Evolutionary conservation across 92 coral and sea anemone species (phyloP).

Genomic region (Zoanthus gigantus): DNA sequence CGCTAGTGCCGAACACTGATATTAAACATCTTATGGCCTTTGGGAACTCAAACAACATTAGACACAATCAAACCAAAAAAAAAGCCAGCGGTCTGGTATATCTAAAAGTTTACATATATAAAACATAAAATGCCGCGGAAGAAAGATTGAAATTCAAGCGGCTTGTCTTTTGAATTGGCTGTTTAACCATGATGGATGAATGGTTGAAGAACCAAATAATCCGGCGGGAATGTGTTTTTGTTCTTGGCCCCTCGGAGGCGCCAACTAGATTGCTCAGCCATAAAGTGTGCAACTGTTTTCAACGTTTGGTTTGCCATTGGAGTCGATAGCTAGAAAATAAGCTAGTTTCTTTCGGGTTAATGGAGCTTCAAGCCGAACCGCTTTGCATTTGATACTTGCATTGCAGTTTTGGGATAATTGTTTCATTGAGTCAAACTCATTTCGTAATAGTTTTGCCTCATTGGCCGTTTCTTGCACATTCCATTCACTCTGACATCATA

Average conservation of each 20-base stretch:
- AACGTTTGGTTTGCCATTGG: not conserved
- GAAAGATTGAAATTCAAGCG: constrained; percentile 8
- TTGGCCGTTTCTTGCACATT: not conserved
- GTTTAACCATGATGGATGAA: constrained; percentile 61
- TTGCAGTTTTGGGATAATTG: no score
- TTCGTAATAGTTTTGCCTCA: not conserved
- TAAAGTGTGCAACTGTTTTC: constrained; percentile 39
- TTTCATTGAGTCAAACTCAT: not conserved
- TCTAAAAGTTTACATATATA: not conserved
- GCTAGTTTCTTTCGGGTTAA: not conserved
- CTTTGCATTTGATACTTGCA: not conserved
- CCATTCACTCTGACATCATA: not conserved
- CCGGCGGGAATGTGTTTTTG: constrained; percentile 51
- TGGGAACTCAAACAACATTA: no score
- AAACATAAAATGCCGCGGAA: not conserved
- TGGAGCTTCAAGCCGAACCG: not conserved
- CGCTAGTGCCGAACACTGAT: no score
- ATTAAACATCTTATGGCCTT: no score
- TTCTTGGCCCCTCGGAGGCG: constrained; percentile 37
- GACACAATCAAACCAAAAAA: not conserved
- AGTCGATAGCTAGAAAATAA: constrained; percentile 13
- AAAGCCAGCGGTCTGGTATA: not conserved
- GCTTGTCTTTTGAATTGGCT: constrained; percentile 30
- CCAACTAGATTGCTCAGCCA: constrained; percentile 31
- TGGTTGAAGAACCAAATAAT: constrained; percentile 43